phyloP scores from a whole-genome alignment of 2,797 vertebrate genomes.

The Hippoglossus hippoglossus region DNA sequence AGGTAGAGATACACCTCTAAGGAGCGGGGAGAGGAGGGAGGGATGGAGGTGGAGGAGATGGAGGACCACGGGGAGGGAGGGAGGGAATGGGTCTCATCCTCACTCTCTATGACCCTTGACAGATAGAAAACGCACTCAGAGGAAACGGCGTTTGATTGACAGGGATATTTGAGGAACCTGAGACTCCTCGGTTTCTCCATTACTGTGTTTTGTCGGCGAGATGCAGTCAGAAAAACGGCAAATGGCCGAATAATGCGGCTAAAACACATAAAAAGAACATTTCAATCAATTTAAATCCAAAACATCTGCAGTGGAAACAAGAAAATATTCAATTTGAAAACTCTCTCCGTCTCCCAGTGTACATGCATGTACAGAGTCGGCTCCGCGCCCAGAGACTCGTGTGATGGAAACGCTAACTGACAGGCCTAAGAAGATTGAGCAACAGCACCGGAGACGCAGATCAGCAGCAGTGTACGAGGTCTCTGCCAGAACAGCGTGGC shows the following conservation, averaged over 20 bases:
- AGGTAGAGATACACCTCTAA: slow-evolving; percentile 82
- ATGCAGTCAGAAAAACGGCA: slow-evolving; percentile 16
- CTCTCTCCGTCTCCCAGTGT: slow-evolving; percentile 20
- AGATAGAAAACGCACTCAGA: slow-evolving; percentile 87
- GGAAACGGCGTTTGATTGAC: slow-evolving; percentile 84
- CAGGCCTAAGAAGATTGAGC: slow-evolving; percentile 82
- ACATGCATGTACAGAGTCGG: slow-evolving; percentile 58
- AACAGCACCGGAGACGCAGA: slow-evolving; percentile 72
- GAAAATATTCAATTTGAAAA: slow-evolving; percentile 43
- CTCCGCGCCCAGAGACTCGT: slow-evolving; percentile 55
- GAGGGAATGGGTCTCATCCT: slow-evolving; percentile 77
- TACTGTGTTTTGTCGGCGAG: slow-evolving; percentile 35
- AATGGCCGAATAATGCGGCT: slow-evolving; percentile 13
- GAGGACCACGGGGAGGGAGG: slow-evolving; percentile 33
- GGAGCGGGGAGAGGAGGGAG: slow-evolving; percentile 68
- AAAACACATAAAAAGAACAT: slow-evolving; percentile 1
- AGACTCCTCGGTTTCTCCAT: slow-evolving; percentile 62
- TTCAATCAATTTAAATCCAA: slow-evolving; percentile 12
- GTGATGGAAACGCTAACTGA: slow-evolving; percentile 78
- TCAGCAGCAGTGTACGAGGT: slow-evolving; percentile 70
- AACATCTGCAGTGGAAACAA: slow-evolving; percentile 13
- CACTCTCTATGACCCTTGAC: slow-evolving; percentile 86
- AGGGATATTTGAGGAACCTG: slow-evolving; percentile 78
- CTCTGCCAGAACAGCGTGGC: slow-evolving; percentile 75
- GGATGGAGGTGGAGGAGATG: slow-evolving; percentile 57